Evolutionary conservation across 2,113 vertebrate species (phyloP).

Genomic region (Spea bombifrons): DNA sequence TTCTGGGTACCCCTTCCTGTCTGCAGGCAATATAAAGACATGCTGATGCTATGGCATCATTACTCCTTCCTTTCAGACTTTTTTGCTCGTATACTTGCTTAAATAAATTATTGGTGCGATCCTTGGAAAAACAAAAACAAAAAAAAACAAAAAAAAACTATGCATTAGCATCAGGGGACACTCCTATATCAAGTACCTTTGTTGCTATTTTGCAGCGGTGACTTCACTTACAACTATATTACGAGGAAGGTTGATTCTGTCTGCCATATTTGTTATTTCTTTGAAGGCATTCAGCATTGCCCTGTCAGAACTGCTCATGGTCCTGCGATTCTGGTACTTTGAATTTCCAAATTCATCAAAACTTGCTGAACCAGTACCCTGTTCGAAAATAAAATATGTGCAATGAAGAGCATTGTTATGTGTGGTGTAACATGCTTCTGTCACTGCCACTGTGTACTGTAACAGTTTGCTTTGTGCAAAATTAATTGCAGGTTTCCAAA

Average conservation of each 20-base stretch:
- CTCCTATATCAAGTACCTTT: not conserved
- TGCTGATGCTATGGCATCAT: conserved; percentile 96
- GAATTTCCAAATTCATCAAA: conserved; percentile 98
- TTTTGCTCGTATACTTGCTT: conserved; percentile 99
- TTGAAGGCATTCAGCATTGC: conserved; percentile 99
- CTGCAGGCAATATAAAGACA: conserved; percentile 98
- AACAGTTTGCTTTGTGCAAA: no score
- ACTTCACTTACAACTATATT: conserved; percentile 88
- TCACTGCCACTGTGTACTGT: no score
- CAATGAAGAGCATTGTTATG: no score
- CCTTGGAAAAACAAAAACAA: conserved; percentile 73
- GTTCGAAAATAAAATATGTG: not conserved
- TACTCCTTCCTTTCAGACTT: conserved; percentile 95
- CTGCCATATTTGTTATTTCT: conserved; percentile 97
- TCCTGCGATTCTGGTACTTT: conserved; percentile 96
- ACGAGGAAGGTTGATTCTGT: conserved; percentile 97
- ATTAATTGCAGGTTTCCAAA: no score
- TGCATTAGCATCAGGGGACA: not conserved
- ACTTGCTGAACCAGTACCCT: conserved; percentile 96
- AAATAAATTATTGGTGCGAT: conserved; percentile 99
- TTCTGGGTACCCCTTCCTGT: conserved; percentile 95
- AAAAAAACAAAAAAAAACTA: not conserved
- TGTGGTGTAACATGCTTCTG: no score
- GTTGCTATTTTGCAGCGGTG: not conserved
- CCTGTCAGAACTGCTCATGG: conserved; percentile 96